phyloP scores from a whole-genome alignment of 2,113 vertebrate genomes.

The Psilopsiagon aurifrons region DNA sequence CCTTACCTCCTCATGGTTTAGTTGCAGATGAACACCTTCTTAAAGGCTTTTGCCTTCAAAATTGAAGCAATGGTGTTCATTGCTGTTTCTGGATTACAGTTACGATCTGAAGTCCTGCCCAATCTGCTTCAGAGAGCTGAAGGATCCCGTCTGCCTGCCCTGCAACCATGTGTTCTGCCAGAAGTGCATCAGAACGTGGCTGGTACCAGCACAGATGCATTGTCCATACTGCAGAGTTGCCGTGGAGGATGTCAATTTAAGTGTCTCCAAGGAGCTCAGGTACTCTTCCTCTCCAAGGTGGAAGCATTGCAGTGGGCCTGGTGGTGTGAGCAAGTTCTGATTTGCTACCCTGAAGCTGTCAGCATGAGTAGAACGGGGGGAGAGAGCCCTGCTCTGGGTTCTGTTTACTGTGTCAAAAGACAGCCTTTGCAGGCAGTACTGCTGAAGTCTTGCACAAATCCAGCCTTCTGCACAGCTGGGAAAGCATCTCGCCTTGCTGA shows the following conservation, averaged over 20 bases:
- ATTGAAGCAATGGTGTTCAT: not conserved
- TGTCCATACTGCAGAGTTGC: slow-evolving; percentile 80
- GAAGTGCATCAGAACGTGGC: slow-evolving; percentile 78
- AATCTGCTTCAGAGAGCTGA: slow-evolving; percentile 80
- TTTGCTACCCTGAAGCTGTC: not conserved
- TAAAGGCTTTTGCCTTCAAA: not conserved
- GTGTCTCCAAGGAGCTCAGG: slow-evolving; percentile 77
- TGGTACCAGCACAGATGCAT: slow-evolving; percentile 77
- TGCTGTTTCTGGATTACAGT: slow-evolving; percentile 64
- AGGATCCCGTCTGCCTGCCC: slow-evolving; percentile 82
- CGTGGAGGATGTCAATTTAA: slow-evolving; percentile 37
- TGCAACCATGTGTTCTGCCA: slow-evolving; percentile 86
- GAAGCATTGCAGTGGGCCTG: fast-evolving
- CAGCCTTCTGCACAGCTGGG: not conserved
- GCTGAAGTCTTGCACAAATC: not conserved
- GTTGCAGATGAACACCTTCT: not conserved
- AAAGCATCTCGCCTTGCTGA: not conserved
- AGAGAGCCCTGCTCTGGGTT: not conserved
- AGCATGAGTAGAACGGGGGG: fast-evolving
- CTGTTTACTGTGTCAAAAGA: not conserved
- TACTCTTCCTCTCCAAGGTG: slow-evolving; percentile 17
- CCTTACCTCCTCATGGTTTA: not conserved
- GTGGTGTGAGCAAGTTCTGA: not conserved
- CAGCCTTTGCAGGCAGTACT: not conserved
- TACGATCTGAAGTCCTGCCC: slow-evolving; percentile 73